Evolutionary conservation across 2,797 vertebrate genomes (phyloP), one percentile per base, ranked within the genome.

Genomic region (Cephalopachus bancanus): DNA sequence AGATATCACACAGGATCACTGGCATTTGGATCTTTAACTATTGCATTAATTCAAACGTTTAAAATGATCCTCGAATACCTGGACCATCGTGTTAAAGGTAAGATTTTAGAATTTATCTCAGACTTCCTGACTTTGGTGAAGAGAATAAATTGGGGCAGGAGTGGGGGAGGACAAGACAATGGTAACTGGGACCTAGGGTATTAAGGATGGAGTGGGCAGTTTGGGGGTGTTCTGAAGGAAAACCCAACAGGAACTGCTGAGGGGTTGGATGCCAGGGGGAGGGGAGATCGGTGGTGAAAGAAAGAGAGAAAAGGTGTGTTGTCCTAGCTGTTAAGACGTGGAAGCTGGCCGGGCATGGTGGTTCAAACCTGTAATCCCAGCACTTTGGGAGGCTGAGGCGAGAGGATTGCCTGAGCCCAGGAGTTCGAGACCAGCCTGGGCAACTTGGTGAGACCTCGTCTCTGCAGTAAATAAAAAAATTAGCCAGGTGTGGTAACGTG

Each of bases 1-100:
- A 99, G 99, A 20, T 99, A 99, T 98, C 99, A 99, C 98, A 99
- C 99, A 55, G 99, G 99, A 94, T 99, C 99, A 0, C 98, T 99
- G 93, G 99, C 99, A 53, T 99, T 99, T 81, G 99, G 99, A 67
- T 99, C 99, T 81, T 98, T 99, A 97, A 99, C 99, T 98, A 99
- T 99, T 87, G 98, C 99, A 91, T 26, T 99, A 94, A 98, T 99
- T 91, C 99, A 99, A 98, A 98, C 99, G 94, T 98, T 99, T 97
- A 98, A 99, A 97, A 96, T 99, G 83, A 72, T 99, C 97, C 98
- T 99, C 14, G 99, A 99, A 97, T 99, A 99, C 97, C 88, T 99
- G 98, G 99, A 99, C 98, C 98, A 98, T 96, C 99, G 99, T 98
- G 98, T 99, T 91, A 99, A 99, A 99, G 98, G 99, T 99, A 96